Evolutionary conservation across 2,113 vertebrate genomes (phyloP), one percentile per base, ranked within the genome.

Genomic region (Pangasianodon hypophthalmus): DNA sequence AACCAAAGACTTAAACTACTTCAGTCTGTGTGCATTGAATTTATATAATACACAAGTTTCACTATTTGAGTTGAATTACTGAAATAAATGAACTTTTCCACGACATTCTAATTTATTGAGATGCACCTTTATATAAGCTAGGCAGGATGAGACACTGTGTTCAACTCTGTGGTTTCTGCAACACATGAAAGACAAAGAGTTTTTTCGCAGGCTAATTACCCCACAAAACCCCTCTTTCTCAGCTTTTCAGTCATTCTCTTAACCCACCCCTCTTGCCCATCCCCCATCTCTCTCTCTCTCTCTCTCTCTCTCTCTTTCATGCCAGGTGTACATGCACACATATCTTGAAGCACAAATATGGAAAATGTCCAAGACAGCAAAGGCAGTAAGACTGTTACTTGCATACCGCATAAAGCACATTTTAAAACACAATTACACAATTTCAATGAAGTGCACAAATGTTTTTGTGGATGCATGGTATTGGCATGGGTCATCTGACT

Each of bases 401-500:
- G 3, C 29, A 14, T 67, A n/a, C 29, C n/a, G 64, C 10, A 67
- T 14, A 67, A 67, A 67, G 26, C 64, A 32, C 29, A 67, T 29
- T n/a, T 11, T 2, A 54, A 62, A 60, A 26, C 58, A 60, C 58
- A 67, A n/a, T 9, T 11, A n/a, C 26, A 67, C 6, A 2, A 54
- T 14, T 41, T 64, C 60, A 52, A 48, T 44, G 8, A 1, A 16
- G 18, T 46, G 52, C 26, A 41, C 16, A 73, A 19, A 21, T 73
- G 71, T 67, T 37, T 41, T 37, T 41, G 32, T 73, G 3, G n/a
- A 41, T 41, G 0, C 19, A 41, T 37, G 1, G 1, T 41, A 44
- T 41, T 29, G 71, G 7, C 37, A 32, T 67, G 24, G 29, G 62
- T 9, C 56, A 85, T 56, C 24, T 88, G 82, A 90, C 87, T 88